These are phyloP conservation scores for Aphelocoma californica DNA, from an alignment of 2,797 vertebrate genomes.

Conservation along the genomic window DNA sequence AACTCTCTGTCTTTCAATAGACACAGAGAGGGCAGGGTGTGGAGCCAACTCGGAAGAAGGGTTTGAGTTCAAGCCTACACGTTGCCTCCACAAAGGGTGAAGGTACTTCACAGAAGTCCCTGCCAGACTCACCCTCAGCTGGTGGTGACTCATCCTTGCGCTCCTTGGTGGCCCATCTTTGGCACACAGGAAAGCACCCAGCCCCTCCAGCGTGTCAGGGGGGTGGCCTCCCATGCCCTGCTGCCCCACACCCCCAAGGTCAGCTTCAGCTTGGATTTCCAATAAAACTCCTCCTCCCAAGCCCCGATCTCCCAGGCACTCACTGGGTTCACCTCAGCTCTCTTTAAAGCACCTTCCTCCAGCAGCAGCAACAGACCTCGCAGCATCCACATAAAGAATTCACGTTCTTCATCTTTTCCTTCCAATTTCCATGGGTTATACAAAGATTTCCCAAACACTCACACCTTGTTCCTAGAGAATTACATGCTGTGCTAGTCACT, in stretches of 20 bases:
- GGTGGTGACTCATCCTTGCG: neutral
- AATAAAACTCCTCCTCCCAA: neutral
- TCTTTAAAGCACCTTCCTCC: neutral
- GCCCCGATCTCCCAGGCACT: neutral
- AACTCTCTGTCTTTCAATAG: neutral
- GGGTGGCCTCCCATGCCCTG: neutral
- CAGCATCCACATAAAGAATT: neutral
- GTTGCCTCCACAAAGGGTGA: neutral
- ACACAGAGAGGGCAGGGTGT: neutral
- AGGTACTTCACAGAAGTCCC: neutral
- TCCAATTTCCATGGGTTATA: neutral
- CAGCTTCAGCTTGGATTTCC: neutral
- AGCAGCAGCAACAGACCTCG: neutral
- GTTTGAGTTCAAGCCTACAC: neutral
- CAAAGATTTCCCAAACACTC: neutral
- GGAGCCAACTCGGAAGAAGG: neutral
- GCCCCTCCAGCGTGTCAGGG: neutral
- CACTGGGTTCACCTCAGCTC: neutral
- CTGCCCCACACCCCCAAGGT: neutral
- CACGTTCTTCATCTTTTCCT: neutral
- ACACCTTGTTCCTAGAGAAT: neutral
- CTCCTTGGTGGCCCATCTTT: neutral
- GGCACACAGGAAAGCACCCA: neutral
- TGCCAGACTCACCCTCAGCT: neutral
- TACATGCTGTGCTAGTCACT: neutral